Base-by-base conservation (phyloP, 1,140 invertebrate genomes). In the Cyclina sinensis region DNA sequence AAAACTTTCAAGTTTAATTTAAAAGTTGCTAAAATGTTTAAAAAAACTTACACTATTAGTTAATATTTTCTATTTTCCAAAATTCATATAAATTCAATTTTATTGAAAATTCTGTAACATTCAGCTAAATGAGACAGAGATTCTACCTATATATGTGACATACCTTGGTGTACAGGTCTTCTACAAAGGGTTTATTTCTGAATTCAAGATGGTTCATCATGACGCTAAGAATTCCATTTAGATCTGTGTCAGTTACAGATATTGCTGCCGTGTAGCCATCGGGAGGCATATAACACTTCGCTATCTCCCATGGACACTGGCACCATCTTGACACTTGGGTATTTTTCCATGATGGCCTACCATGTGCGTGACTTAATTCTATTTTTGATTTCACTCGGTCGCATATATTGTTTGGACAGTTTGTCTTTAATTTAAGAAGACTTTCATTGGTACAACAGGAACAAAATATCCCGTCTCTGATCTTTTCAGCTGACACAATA, bases 181-280 rank as follows among this genome's bases (percentile, higher is more conserved):
- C 21, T 12, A 7, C 37, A 5, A 24, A 46, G 14, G 32, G n/a
- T n/a, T n/a, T 76, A n/a, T n/a, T 76, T 46, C 16, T 24, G 46
- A 43, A 76, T 43, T 43, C 32, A 5, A 43, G 21, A 30, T 48
- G 46, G 73, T 76, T 76, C 24, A 76, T 76, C 39, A 76, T 76
- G 4, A 76, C 73, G 27, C 35, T 76, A 27, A 76, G 32, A 46
- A 76, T 48, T 24, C 73, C 73, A 76, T 76, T 76, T 12, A 76
- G 18, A 32, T 76, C 73, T 21, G 73, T 76, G 11, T 46, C 73
- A 27, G 39, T 12, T 16, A 16, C 37, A 76, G 39, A 46, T 12
- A 21, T 46, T 43, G 21, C 73, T n/a, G n/a, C 18, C 35, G 14
- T 24, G 27, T 76, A 76, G 12, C 73, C 73, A 30, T 76, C 73